Evolutionary conservation across 2,888 invertebrate species (phyloP).

Genomic region (Drosophila multiciliata): DNA sequence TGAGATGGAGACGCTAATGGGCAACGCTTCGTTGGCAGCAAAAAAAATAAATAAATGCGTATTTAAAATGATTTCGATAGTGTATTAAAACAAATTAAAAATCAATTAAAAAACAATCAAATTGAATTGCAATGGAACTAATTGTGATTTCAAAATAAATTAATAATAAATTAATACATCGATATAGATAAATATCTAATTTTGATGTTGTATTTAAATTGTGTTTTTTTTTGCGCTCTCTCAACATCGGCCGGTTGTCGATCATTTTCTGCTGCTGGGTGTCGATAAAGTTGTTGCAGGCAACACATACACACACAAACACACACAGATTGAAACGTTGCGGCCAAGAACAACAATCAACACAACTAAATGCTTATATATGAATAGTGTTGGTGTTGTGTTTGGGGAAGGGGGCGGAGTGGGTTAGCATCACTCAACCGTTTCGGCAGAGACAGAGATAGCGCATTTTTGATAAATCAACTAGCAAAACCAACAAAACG

Average conservation of each 20-base stretch:
- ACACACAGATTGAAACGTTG: constrained; percentile 79
- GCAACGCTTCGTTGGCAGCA: constrained; percentile 25
- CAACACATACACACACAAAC: neutral
- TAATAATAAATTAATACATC: neutral
- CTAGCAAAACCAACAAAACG: constrained; percentile 67
- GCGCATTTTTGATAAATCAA: constrained; percentile 67
- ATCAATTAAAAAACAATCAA: constrained; percentile 74
- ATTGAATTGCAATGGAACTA: constrained; percentile 59
- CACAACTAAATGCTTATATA: constrained; percentile 66
- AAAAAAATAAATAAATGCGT: constrained; percentile 49
- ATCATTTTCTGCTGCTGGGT: constrained; percentile 51
- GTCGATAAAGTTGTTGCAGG: constrained; percentile 79
- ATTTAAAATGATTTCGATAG: constrained; percentile 53
- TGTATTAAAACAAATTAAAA: constrained; percentile 65
- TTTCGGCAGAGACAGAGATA: constrained; percentile 39
- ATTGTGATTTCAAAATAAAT: constrained; percentile 38
- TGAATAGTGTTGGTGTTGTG: constrained; percentile 25
- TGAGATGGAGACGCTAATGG: constrained; percentile 32
- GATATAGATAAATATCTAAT: neutral
- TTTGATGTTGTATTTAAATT: constrained; percentile 35
- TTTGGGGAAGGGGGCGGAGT: neutral
- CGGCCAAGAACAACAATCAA: constrained; percentile 75
- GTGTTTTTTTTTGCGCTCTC: neutral
- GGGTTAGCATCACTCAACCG: constrained; percentile 50
- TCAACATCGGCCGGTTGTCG: constrained; percentile 38